Percentiles rank a stretch among this genome's conserved stretches.
Evolutionary conservation across 2,113 vertebrate species (phyloP).

Genomic region (Heterocephalus glaber): DNA sequence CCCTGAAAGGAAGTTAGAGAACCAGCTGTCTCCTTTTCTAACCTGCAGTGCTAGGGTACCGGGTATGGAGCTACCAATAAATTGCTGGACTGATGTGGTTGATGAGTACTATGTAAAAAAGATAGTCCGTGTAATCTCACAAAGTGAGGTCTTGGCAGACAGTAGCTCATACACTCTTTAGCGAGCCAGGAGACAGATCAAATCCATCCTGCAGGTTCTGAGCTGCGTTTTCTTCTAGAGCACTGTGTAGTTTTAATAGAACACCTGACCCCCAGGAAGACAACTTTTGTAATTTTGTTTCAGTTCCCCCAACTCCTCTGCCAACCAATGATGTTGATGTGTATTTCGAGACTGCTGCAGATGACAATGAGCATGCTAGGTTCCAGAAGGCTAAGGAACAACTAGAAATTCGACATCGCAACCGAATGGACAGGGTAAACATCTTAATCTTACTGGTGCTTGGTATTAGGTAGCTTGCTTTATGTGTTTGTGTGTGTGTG

Average conservation of each 20-base stretch:
- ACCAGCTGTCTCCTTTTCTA: slow-evolving; percentile 4
- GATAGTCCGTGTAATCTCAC: slow-evolving; percentile 6
- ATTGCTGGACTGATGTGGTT: neutral
- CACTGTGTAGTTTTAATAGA: neutral
- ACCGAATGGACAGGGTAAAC: slow-evolving; percentile 96
- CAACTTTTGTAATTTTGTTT: slow-evolving; percentile 24
- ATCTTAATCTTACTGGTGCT: neutral
- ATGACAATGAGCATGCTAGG: slow-evolving; percentile 96
- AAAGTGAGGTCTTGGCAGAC: slow-evolving; percentile 16
- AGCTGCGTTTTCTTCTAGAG: neutral
- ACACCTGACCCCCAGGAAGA: neutral
- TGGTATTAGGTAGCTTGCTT: neutral
- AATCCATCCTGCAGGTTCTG: neutral
- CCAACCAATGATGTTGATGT: slow-evolving; percentile 97
- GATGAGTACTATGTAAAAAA: slow-evolving; percentile 9
- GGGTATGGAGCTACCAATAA: neutral
- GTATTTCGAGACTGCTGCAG: slow-evolving; percentile 97
- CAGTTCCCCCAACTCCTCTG: slow-evolving; percentile 89
- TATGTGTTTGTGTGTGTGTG: too few relatives aligned
- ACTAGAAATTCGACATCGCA: slow-evolving; percentile 95
- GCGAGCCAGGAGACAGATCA: neutral
- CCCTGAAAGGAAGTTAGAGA: slow-evolving; percentile 28
- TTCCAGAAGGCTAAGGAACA: slow-evolving; percentile 99
- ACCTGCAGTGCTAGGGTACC: neutral
- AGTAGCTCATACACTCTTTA: neutral